Conservation (phyloP, 2,797 vertebrate genomes). For the Champsocephalus gunnari region DNA sequence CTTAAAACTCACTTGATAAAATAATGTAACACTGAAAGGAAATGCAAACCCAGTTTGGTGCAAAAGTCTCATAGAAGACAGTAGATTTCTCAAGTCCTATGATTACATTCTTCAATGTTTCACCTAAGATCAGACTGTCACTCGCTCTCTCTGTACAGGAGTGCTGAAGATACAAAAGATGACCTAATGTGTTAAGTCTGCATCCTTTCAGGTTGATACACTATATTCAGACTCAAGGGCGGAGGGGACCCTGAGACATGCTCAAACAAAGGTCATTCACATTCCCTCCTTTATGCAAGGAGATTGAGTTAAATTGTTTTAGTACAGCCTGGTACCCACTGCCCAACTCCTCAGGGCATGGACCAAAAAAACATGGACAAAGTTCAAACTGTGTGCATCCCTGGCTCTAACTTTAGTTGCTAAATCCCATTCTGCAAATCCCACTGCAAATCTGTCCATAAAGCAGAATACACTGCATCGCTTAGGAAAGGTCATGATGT, state of each 20-base stretch:
- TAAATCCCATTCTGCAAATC: conserved; percentile 50
- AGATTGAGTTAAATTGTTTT: conserved; percentile 63
- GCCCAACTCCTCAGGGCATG: conserved; percentile 5
- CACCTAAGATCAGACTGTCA: conserved; percentile 49
- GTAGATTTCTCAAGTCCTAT: conserved; percentile 46
- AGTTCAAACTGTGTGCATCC: conserved; percentile 45
- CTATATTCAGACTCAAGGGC: conserved; percentile 51
- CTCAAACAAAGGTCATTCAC: conserved; percentile 63
- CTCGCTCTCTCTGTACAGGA: conserved; percentile 27
- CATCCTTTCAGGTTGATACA: conserved; percentile 64
- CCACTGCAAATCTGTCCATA: conserved; percentile 45
- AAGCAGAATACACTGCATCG: conserved; percentile 22
- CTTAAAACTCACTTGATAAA: conserved; percentile 20
- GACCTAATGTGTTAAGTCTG: conserved; percentile 63
- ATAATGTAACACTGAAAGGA: conserved; percentile 14
- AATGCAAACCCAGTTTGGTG: conserved; percentile 34
- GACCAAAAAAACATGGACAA: conserved; percentile 43
- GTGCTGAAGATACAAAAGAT: conserved; percentile 59
- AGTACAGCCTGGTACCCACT: conserved; percentile 42
- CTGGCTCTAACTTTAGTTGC: conserved; percentile 13
- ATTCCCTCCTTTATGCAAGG: conserved; percentile 53
- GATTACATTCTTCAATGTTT: conserved; percentile 59
- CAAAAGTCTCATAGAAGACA: conserved; percentile 43
- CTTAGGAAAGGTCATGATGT: conserved; percentile 17
- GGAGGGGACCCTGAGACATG: conserved; percentile 42